Evolutionary conservation across 2,888 invertebrate genomes (phyloP), one percentile per base, ranked within the genome.

Genomic region (Pollenia amentaria): DNA sequence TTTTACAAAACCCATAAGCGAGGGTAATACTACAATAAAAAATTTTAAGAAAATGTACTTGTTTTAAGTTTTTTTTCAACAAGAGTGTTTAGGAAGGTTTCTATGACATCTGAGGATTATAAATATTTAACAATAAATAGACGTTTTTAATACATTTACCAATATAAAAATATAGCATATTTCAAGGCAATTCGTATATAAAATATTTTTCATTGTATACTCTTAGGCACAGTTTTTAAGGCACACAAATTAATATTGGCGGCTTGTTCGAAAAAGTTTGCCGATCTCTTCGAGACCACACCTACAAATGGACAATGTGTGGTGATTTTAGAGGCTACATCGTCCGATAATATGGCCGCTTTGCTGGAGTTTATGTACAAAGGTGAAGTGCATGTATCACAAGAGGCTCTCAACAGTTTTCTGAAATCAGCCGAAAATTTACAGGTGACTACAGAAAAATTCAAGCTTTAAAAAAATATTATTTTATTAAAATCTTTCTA

Each of bases 311-410:
- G 93, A 77, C 95, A 96, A 89, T 96, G 97, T 92, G 96, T 97
- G 91, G 97, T 98, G 92, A 97, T 98, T 92, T 94, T 98, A 93
- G 97, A 98, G 94, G 97, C 97, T 89, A 98, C 97, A 90, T 96
- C 97, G 89, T 97, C 97, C 85, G 96, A 97, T 92, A 97, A 98
- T 94, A 97, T 98, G 97, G 96, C 97, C 89, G 97, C 97, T 64
- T 95, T 98, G 89, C 95, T 98, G 89, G 97, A 98, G 94, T 98
- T 98, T 94, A 98, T 98, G 98, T 98, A 98, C 94, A 97, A 97
- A 93, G 98, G 98, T 84, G 98, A 98, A 94, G 98, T 98, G 90
- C 97, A 98, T 93, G 97, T 98, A 91, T 97, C 97, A 90, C 97
- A 98, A 94, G 97, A 98, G 94, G 97, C 97, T 89, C 95, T 98